phyloP scores from a whole-genome alignment of 2,797 vertebrate species.

The Lutjanus argentimaculatus region DNA sequence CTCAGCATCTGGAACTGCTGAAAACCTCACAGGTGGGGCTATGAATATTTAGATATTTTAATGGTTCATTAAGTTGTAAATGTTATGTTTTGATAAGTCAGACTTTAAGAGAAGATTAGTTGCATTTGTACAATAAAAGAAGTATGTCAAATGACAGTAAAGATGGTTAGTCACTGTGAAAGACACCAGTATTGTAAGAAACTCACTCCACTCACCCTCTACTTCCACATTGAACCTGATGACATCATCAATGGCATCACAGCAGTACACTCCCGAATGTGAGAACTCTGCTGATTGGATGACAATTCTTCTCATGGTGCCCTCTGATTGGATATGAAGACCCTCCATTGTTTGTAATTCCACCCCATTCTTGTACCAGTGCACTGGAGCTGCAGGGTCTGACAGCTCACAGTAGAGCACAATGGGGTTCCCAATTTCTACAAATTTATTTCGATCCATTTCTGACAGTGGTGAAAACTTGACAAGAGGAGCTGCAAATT shows the following conservation, averaged over 20 bases:
- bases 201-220: constrained; percentile 83
- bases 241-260: constrained; percentile 89
- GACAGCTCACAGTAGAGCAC: constrained; percentile 91
- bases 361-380: constrained; percentile 90
- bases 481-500: constrained; percentile 86
- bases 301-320: constrained; percentile 89
- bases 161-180: constrained; percentile 55
- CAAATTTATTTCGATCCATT: constrained; percentile 91
- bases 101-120: constrained; percentile 21
- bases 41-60: constrained; percentile 76
- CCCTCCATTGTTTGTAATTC: constrained; percentile 85
- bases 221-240: constrained; percentile 90
- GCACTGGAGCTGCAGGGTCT: constrained; percentile 83
- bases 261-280: constrained; percentile 89
- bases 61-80: constrained; percentile 42
- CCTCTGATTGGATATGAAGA: constrained; percentile 88
- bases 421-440: constrained; percentile 88
- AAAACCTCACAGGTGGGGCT: constrained; percentile 89
- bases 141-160: constrained; percentile 17
- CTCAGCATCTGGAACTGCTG: constrained; percentile 82
- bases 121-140: constrained; percentile 10
- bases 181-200: constrained; percentile 35
- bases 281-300: constrained; percentile 88
- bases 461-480: constrained; percentile 88
- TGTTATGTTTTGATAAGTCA: constrained; percentile 20